Conservation (phyloP, 1,140 invertebrate genomes). For the Brachionus manjavacas region DNA sequence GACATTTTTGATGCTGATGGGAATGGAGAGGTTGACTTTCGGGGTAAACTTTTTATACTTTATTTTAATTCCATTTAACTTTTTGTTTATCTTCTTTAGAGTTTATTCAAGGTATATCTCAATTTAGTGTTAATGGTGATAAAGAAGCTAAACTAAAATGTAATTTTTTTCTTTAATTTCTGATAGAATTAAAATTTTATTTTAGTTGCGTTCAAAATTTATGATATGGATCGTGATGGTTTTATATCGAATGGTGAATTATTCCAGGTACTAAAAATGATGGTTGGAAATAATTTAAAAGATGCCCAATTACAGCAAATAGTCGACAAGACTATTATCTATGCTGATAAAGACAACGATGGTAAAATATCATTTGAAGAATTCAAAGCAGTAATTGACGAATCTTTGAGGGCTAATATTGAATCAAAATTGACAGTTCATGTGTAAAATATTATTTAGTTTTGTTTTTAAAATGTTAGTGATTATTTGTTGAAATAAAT, state of each 20-base stretch:
- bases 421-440: constrained; percentile 42
- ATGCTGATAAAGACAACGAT: constrained; percentile 58
- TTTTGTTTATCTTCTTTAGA: constrained; percentile 63
- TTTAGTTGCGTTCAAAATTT: constrained; percentile 88
- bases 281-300: constrained; percentile 66
- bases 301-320: constrained; percentile 59
- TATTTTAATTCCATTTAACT: neutral
- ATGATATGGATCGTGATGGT: constrained; percentile 99
- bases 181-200: constrained; percentile 24
- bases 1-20: constrained; percentile 98
- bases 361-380: constrained; percentile 48
- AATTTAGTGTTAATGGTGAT: constrained; percentile 98
- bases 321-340: constrained; percentile 59
- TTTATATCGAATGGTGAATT: constrained; percentile 97
- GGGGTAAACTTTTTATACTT: constrained; percentile 61
- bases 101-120: constrained; percentile 96
- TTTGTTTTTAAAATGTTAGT: neutral
- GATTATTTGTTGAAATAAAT: neutral
- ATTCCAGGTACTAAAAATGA: constrained; percentile 98
- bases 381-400: constrained; percentile 35
- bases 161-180: constrained; percentile 49
- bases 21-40: constrained; percentile 92
- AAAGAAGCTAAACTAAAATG: constrained; percentile 92
- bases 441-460: neutral
- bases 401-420: constrained; percentile 35